These are phyloP conservation scores for Hedychridium roseum DNA, from an alignment of 2,888 invertebrate genomes.

Conservation along the genomic window DNA sequence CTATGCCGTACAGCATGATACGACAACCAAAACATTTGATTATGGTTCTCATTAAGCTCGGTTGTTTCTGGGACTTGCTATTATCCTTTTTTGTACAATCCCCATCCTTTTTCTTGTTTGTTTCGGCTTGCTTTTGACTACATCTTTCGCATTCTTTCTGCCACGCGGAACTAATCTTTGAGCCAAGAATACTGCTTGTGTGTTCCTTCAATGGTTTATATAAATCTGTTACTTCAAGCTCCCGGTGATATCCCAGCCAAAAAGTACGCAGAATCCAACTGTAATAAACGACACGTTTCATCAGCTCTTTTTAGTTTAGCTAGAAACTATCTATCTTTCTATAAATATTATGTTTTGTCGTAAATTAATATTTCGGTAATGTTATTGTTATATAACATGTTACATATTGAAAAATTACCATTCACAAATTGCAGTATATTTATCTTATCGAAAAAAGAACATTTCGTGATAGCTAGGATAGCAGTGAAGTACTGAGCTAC, in stretches of 20 bases:
- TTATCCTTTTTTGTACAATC: conserved; percentile 17
- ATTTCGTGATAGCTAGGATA: too few species aligned
- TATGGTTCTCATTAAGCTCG: conserved; percentile 71
- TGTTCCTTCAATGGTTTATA: conserved; percentile 75
- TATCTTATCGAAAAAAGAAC: too few species aligned
- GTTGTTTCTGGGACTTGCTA: conserved; percentile 52
- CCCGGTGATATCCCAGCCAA: conserved; percentile 72
- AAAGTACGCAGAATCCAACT: conserved; percentile 79
- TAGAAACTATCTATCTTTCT: too few species aligned
- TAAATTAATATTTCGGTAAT: too few species aligned
- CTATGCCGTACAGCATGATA: conserved; percentile 71
- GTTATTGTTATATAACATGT: too few species aligned
- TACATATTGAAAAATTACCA: too few species aligned
- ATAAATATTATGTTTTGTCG: too few species aligned
- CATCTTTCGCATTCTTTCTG: conserved; percentile 64
- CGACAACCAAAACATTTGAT: conserved; percentile 71
- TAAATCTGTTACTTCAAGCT: conserved; percentile 73
- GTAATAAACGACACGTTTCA: conserved; percentile 50
- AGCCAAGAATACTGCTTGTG: conserved; percentile 72
- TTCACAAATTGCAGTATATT: too few species aligned
- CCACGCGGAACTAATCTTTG: conserved; percentile 72
- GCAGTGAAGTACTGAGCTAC: too few species aligned
- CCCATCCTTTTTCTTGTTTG: conserved; percentile 19
- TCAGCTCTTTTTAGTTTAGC: too few species aligned
- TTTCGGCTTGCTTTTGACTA: conserved; percentile 25